Conservation (phyloP, 2,113 vertebrate species). For the Vicugna pacos region DNA sequence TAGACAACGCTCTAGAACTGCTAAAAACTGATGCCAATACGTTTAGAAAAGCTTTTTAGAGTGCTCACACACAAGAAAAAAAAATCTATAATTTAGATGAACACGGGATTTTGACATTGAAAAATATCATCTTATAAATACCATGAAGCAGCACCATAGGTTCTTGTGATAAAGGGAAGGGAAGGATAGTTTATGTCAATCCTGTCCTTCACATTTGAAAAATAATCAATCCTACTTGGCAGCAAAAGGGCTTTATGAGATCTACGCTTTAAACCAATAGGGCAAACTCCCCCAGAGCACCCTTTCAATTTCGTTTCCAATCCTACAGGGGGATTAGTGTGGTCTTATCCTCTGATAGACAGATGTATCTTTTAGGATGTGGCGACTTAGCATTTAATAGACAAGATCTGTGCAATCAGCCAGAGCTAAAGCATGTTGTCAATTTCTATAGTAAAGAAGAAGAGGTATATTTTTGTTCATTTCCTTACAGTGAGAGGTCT, state of each 20-base stretch:
- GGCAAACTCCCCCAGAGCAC: conserved; percentile 62
- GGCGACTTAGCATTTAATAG: conserved; percentile 72
- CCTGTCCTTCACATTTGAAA: conserved; percentile 70
- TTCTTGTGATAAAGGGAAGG: neutral
- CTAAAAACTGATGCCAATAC: neutral
- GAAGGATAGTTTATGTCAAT: conserved; percentile 11
- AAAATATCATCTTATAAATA: neutral
- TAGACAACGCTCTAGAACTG: neutral
- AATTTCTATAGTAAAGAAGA: conserved; percentile 41
- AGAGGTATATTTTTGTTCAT: neutral
- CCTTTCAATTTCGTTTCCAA: conserved; percentile 78
- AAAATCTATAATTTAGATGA: neutral
- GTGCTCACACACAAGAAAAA: neutral
- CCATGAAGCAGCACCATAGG: neutral
- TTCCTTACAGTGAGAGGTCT: neutral
- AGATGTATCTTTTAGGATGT: conserved; percentile 71
- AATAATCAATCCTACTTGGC: conserved; percentile 73
- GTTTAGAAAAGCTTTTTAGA: neutral
- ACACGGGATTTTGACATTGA: neutral
- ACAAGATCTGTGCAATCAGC: conserved; percentile 60
- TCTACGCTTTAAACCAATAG: conserved; percentile 67
- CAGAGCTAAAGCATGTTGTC: conserved; percentile 61
- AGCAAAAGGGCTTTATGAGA: conserved; percentile 69
- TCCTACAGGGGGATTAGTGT: conserved; percentile 70
- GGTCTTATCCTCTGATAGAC: conserved; percentile 71